Percentiles rank a stretch among this genome's conserved stretches.
Evolutionary conservation across 2,113 vertebrate species (phyloP).

Genomic region (Electrona antarctica): DNA sequence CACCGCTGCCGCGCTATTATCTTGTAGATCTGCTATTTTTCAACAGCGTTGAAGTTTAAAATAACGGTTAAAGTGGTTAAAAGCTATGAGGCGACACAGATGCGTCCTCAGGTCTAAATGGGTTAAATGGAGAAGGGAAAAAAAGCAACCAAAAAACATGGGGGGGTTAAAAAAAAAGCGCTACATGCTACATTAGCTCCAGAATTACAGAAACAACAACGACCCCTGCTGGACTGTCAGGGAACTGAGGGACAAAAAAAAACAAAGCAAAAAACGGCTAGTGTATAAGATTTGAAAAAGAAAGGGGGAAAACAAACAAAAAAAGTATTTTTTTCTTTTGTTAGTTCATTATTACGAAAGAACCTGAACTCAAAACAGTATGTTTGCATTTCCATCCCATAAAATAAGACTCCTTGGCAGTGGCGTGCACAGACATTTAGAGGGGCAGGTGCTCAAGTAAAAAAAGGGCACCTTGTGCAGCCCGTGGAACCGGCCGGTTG

Average conservation of each 20-base stretch:
- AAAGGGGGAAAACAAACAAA: conserved; percentile 34
- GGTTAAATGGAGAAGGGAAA: conserved; percentile 22
- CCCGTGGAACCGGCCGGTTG: too few relatives aligned
- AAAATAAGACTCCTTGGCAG: conserved; percentile 56
- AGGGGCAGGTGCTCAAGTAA: too few relatives aligned
- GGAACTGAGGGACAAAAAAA: conserved; percentile 64
- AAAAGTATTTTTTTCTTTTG: conserved; percentile 38
- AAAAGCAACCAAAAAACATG: conserved; percentile 72
- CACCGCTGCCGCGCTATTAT: too few relatives aligned
- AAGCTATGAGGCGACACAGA: too few relatives aligned
- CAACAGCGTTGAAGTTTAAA: too few relatives aligned
- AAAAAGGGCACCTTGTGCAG: too few relatives aligned
- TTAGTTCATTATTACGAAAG: conserved; percentile 10
- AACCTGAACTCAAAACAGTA: conserved; percentile 52
- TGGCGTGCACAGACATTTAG: too few relatives aligned
- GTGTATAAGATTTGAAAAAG: conserved; percentile 67
- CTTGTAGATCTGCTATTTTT: too few relatives aligned
- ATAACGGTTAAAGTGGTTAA: too few relatives aligned
- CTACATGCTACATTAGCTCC: conserved; percentile 78
- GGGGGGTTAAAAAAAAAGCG: conserved; percentile 73
- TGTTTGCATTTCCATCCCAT: conserved; percentile 44
- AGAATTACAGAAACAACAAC: conserved; percentile 70
- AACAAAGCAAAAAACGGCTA: conserved; percentile 65
- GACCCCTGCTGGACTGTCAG: conserved; percentile 71
- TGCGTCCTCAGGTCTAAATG: too few relatives aligned